Conservation (phyloP, 1,140 invertebrate genomes). For the Cydia pomonella region DNA sequence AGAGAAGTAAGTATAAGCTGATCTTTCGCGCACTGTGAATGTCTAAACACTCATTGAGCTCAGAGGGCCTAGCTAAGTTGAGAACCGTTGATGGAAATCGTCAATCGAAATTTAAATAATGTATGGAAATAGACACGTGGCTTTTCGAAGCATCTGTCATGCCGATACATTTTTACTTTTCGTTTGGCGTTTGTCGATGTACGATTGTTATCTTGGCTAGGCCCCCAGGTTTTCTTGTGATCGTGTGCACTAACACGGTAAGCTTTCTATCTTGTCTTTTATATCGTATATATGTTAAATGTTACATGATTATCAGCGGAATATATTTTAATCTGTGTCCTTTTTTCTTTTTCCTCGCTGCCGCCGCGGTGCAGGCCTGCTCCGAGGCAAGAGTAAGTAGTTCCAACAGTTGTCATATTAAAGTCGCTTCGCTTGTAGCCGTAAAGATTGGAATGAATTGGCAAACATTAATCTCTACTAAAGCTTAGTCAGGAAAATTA, state of each 20-base stretch:
- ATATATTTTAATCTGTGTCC: constrained; percentile 67
- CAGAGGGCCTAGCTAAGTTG: too few relatives aligned
- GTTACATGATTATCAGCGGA: constrained; percentile 53
- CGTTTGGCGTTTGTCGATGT: too few relatives aligned
- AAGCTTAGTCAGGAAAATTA: constrained; percentile 19
- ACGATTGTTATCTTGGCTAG: too few relatives aligned
- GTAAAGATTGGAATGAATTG: constrained; percentile 58
- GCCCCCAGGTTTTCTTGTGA: constrained; percentile 36
- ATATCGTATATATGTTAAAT: constrained; percentile 22
- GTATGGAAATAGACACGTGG: too few relatives aligned
- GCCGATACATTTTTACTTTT: too few relatives aligned
- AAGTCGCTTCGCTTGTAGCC: constrained; percentile 68
- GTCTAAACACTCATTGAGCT: constrained; percentile 37
- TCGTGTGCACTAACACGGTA: constrained; percentile 48
- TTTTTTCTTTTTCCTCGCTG: constrained; percentile 73
- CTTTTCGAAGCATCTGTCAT: too few relatives aligned
- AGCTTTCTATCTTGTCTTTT: constrained; percentile 29
- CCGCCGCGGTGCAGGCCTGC: constrained; percentile 72
- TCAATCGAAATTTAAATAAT: too few relatives aligned
- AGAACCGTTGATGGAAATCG: too few relatives aligned
- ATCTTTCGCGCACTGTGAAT: constrained; percentile 35
- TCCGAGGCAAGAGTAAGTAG: constrained; percentile 80
- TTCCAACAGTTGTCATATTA: constrained; percentile 39
- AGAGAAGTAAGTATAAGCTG: constrained; percentile 37
- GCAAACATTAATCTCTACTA: constrained; percentile 55